Conservation (phyloP, 2,113 vertebrate species). For the Microtus ochrogaster region DNA sequence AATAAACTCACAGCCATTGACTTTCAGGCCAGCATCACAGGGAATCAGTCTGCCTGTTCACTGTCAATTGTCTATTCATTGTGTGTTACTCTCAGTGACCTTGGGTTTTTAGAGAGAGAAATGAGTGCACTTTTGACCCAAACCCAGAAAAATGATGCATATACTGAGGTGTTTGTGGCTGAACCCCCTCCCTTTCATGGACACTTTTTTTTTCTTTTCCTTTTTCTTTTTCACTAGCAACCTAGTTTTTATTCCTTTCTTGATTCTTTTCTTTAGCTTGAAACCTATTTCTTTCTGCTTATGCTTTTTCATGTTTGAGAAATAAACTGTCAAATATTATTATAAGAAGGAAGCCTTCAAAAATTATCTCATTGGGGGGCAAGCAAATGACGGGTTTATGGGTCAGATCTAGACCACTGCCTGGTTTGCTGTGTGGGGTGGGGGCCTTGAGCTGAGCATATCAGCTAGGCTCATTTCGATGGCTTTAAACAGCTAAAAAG, state of each 20-base stretch:
- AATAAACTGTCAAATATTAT: not conserved
- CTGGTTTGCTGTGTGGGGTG: not conserved
- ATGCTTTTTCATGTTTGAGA: not conserved
- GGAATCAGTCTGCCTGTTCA: not conserved
- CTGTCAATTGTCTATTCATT: constrained; percentile 2
- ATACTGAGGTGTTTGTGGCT: not conserved
- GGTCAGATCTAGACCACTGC: not conserved
- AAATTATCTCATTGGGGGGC: not conserved
- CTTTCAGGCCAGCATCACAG: not conserved
- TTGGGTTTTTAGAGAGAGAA: constrained; percentile 26
- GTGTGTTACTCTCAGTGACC: not conserved
- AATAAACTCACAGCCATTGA: constrained; percentile 38
- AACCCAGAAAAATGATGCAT: not conserved
- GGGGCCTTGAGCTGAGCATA: not conserved
- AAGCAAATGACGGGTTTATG: not conserved
- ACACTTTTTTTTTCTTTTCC: not conserved
- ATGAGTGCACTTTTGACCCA: not conserved
- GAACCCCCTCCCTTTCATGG: not conserved
- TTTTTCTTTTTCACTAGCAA: not conserved
- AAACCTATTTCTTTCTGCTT: not conserved
- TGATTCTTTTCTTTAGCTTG: not conserved
- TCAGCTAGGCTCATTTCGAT: not conserved
- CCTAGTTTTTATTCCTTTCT: not conserved
- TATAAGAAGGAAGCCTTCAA: not conserved
- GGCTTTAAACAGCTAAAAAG: not conserved